A percentile compares a stretch with the other conserved stretches of the same genome.
These are phyloP conservation scores for Drosophila lacertosa DNA, from an alignment of 1,140 invertebrate species.

Conservation along the genomic window DNA sequence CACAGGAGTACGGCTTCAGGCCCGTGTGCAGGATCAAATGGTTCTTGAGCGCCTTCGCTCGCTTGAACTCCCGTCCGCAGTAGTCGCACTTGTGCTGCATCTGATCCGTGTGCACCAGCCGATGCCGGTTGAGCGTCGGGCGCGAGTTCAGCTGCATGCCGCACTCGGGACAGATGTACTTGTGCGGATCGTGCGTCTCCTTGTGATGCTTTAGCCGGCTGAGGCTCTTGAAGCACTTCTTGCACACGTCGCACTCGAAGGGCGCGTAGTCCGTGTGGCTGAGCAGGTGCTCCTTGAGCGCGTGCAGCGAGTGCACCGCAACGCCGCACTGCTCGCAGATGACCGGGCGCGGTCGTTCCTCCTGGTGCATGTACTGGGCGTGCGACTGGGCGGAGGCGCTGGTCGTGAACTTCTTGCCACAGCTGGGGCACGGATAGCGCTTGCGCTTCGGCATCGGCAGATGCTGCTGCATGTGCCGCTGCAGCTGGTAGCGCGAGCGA, in stretches of 20 bases:
- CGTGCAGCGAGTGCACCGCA: constrained; percentile 84
- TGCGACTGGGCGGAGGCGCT: constrained; percentile 74
- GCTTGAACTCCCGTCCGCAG: constrained; percentile 76
- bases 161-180: constrained; percentile 84
- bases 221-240: constrained; percentile 82
- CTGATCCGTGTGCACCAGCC: constrained; percentile 84
- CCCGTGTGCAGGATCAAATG: constrained; percentile 84
- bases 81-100: constrained; percentile 84
- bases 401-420: constrained; percentile 75
- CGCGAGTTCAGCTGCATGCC: constrained; percentile 84
- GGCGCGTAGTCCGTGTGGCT: constrained; percentile 84
- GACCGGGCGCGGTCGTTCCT: constrained; percentile 83
- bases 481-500: constrained; percentile 39
- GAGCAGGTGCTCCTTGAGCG: constrained; percentile 84
- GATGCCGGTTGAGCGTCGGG: constrained; percentile 84
- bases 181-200: constrained; percentile 84
- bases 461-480: constrained; percentile 58
- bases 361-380: constrained; percentile 83
- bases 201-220: constrained; percentile 72
- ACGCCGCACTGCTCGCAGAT: constrained; percentile 84
- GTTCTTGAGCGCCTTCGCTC: constrained; percentile 83
- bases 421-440: constrained; percentile 51
- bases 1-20: constrained; percentile 84
- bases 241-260: constrained; percentile 84
- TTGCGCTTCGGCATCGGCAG: constrained; percentile 56